Conservation (phyloP, 1,140 invertebrate genomes). For the Monochamus saltuarius region DNA sequence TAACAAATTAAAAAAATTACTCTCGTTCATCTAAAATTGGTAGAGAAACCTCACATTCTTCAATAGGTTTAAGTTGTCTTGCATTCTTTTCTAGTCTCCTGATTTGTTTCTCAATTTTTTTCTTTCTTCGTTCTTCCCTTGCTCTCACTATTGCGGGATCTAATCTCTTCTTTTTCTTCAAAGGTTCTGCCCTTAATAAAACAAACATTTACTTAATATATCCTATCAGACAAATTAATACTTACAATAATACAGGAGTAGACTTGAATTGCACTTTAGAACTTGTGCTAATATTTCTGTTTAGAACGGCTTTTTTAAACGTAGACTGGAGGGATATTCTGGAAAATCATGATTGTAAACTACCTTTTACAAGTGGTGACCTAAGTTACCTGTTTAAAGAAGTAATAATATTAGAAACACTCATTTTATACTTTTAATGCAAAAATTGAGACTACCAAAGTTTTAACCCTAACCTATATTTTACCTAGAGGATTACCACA, state of each 20-base stretch:
- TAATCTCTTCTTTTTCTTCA: slow-evolving; percentile 85
- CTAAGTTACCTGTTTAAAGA: too few relatives aligned
- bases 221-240: not conserved
- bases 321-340: too few relatives aligned
- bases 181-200: slow-evolving; percentile 68
- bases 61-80: slow-evolving; percentile 78
- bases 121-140: slow-evolving; percentile 76
- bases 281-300: slow-evolving; percentile 9
- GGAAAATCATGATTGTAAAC: too few relatives aligned
- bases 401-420: too few relatives aligned
- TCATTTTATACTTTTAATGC: too few relatives aligned
- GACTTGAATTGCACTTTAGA: not conserved
- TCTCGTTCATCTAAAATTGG: slow-evolving; percentile 64
- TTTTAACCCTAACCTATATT: too few relatives aligned
- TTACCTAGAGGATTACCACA: too few relatives aligned
- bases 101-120: slow-evolving; percentile 82
- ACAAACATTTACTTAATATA: not conserved
- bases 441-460: too few relatives aligned
- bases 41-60: slow-evolving; percentile 73
- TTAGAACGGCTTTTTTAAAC: not conserved
- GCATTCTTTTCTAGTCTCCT: slow-evolving; percentile 72
- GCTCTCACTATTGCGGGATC: slow-evolving; percentile 77
- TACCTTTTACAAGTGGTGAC: too few relatives aligned
- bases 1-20: slow-evolving; percentile 52
- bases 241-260: slow-evolving; percentile 15